Evolutionary conservation across 2,797 vertebrate species (phyloP), one percentile per base, ranked within the genome.

Genomic region (Echeneis naucrates): DNA sequence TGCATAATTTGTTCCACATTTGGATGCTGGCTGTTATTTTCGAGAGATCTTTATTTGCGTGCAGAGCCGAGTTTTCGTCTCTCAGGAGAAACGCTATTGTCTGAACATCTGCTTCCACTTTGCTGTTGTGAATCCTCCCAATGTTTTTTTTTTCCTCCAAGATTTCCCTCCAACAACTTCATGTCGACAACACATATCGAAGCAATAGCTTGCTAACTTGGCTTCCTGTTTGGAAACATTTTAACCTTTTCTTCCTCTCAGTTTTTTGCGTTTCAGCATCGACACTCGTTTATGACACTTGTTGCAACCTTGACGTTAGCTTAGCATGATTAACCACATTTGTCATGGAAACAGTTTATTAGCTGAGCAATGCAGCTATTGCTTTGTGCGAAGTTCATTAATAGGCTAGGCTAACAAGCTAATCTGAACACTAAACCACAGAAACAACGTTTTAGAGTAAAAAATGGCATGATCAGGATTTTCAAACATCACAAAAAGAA

Each of bases 21-120:
- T 30, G 6, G 30, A 6, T 30, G 3, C 30, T 30, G 30, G 30
- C 30, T 30, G 30, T 21, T 21, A 47, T 24, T 24, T 50, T 23
- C 21, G 21, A 47, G 44, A 27, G 19, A 11, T 45, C 13, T 42
- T 33, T n/a, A 12, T 42, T 38, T 8, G 9, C 33, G n/a, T 54
- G 21, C 8, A 16, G 19, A 23, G 17, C 6, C 51, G 47, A 30
- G 4, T 74, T 59, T 44, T 27, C 4, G 14, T 5, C 17, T 47
- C 64, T 27, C 42, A 26, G 9, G 27, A 53, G 52, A 40, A 58
- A 67, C 4, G 48, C 24, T 4, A 30, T 45, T 44, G 32, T 33
- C 1, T 19, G 9, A 50, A 48, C 57, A 68, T 63, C 50, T 47
- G 60, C 37, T 61, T 74, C 12, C 40, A 57, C 38, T 72, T 35